Evolutionary conservation across 2,113 vertebrate genomes (phyloP).

Genomic region (Dolichallabes microphthalmus): DNA sequence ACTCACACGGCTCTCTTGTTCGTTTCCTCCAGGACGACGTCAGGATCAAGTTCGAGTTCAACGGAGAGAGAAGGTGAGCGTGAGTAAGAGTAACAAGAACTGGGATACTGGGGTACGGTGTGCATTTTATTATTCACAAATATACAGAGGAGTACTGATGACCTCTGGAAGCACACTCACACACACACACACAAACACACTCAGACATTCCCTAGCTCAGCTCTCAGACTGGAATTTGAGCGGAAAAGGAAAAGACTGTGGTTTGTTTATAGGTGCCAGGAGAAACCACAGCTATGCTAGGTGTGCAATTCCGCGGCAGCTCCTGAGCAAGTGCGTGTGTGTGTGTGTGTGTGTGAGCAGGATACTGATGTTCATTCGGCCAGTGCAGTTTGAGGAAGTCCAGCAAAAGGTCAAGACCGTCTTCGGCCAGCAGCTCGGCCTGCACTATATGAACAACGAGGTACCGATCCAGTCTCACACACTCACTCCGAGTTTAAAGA

Average conservation of each 20-base stretch:
- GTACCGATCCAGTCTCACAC: slow-evolving; percentile 62
- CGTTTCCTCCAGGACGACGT: slow-evolving; percentile 82
- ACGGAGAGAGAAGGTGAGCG: slow-evolving; percentile 87
- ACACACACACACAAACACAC: slow-evolving; percentile 51
- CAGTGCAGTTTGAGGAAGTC: slow-evolving; percentile 89
- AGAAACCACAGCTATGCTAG: slow-evolving; percentile 88
- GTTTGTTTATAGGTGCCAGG: slow-evolving; percentile 78
- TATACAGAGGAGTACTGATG: slow-evolving; percentile 1
- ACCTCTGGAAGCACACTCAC: not conserved
- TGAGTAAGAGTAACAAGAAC: slow-evolving; percentile 30
- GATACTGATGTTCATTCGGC: slow-evolving; percentile 88
- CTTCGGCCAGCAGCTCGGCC: slow-evolving; percentile 88
- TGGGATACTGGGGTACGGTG: not conserved
- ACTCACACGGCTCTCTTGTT: slow-evolving; percentile 42
- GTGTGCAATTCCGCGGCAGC: slow-evolving; percentile 69
- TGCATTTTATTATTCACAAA: not conserved
- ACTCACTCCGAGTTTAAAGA: not conserved
- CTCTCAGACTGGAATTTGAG: slow-evolving; percentile 66
- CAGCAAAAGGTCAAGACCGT: slow-evolving; percentile 88
- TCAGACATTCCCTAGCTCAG: slow-evolving; percentile 51
- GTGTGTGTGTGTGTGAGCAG: slow-evolving; percentile 61
- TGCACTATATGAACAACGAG: slow-evolving; percentile 96
- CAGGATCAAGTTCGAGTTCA: slow-evolving; percentile 95
- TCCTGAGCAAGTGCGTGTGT: slow-evolving; percentile 25
- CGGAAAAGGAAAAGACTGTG: slow-evolving; percentile 75